Percentiles rank a stretch among this genome's conserved stretches.
Conservation (phyloP, 2,797 vertebrate species). For the Steatocranus sp. region DNA sequence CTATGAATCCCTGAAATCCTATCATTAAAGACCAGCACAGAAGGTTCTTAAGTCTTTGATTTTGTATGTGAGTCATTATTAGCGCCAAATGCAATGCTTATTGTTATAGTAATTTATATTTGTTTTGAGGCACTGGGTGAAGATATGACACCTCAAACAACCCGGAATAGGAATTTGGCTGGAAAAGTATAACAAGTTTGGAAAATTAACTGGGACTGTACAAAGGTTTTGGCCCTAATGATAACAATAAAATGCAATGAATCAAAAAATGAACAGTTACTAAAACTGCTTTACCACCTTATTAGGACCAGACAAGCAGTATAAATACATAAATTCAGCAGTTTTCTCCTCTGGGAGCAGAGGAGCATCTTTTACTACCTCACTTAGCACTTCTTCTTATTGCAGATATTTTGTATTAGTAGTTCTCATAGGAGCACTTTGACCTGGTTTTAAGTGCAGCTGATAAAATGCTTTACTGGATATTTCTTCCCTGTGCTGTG, state of each 20-base stretch:
- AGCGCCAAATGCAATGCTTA: neutral
- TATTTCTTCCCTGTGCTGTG: neutral
- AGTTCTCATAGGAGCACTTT: neutral
- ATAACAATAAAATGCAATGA: neutral
- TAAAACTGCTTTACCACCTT: neutral
- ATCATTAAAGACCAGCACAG: neutral
- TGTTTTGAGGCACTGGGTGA: neutral
- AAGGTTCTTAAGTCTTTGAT: neutral
- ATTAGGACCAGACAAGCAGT: neutral
- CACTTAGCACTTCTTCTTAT: neutral
- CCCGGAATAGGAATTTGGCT: neutral
- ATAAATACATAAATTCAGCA: neutral
- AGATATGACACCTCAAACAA: neutral
- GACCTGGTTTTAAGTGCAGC: neutral
- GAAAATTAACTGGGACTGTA: neutral
- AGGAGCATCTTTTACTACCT: neutral
- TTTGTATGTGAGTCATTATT: neutral
- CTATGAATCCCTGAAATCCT: slow-evolving; percentile 10
- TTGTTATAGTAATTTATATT: neutral
- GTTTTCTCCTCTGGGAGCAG: neutral
- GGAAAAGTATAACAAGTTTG: neutral
- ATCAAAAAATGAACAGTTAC: neutral
- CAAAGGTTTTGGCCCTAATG: neutral
- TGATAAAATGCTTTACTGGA: neutral
- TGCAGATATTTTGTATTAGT: neutral